Conservation (phyloP, 1,140 invertebrate genomes). For the Micrasema minimum region DNA sequence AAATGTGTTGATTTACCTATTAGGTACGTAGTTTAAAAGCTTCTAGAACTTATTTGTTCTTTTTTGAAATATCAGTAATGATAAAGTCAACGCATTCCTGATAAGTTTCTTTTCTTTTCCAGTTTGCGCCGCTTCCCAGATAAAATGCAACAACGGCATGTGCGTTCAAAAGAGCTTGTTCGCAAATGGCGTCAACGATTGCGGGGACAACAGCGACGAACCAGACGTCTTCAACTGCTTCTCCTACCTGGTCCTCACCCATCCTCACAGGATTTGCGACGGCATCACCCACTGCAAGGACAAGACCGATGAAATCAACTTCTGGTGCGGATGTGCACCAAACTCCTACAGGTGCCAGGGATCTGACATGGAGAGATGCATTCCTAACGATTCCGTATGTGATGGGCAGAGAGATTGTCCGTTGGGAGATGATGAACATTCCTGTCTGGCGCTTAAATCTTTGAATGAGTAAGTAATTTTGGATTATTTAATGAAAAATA, state of each 20-base stretch:
- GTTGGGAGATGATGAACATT: slow-evolving; percentile 74
- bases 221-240: slow-evolving; percentile 73
- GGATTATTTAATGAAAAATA: no score
- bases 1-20: no score
- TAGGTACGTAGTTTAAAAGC: no score
- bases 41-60: no score
- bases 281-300: slow-evolving; percentile 82
- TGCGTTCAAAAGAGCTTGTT: slow-evolving; percentile 77
- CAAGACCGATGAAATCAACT: slow-evolving; percentile 78
- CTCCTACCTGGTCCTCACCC: slow-evolving; percentile 73
- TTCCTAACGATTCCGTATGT: slow-evolving; percentile 77
- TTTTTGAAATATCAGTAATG: no score
- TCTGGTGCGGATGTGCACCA: slow-evolving; percentile 67
- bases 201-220: slow-evolving; percentile 78
- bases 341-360: slow-evolving; percentile 55
- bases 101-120: slow-evolving; percentile 55
- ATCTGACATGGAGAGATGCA: slow-evolving; percentile 63
- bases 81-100: no score
- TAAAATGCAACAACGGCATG: slow-evolving; percentile 74
- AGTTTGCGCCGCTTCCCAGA: slow-evolving; percentile 70
- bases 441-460: slow-evolving; percentile 63
- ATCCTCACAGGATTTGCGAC: slow-evolving; percentile 78
- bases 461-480: slow-evolving; percentile 22
- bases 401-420: slow-evolving; percentile 77
- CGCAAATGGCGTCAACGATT: slow-evolving; percentile 75